A percentile compares a stretch with the other conserved stretches of the same genome.
phyloP scores from a whole-genome alignment of 2,113 vertebrate species.

The Edolisoma coerulescens region DNA sequence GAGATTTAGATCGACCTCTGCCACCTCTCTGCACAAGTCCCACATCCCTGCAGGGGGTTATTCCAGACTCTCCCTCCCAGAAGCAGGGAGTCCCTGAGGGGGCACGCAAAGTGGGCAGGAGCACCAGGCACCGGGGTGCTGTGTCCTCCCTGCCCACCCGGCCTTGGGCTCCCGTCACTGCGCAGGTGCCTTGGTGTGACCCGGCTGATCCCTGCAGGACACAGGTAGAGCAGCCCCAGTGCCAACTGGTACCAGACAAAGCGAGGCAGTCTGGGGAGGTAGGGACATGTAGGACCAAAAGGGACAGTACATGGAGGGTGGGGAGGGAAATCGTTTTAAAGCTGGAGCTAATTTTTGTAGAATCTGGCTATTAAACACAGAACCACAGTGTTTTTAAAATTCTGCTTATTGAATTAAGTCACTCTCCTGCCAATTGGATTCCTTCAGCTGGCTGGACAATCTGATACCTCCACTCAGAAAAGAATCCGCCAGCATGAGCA shows the following conservation, averaged over 20 bases:
- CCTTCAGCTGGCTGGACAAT: constrained; percentile 24
- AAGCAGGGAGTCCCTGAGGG: neutral
- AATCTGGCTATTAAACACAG: constrained; percentile 4
- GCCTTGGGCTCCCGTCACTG: neutral
- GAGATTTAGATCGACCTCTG: neutral
- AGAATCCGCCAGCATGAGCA: neutral
- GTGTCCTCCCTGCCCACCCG: neutral
- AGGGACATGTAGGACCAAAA: neutral
- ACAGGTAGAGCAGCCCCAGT: accelerated
- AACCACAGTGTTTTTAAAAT: neutral
- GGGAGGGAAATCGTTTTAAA: neutral
- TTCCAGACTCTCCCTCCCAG: neutral
- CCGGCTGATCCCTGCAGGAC: neutral
- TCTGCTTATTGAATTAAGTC: constrained; percentile 15
- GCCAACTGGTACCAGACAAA: accelerated
- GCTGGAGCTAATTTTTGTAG: constrained; percentile 2
- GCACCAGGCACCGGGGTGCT: accelerated
- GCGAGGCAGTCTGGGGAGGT: neutral
- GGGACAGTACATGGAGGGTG: neutral
- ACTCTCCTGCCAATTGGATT: constrained; percentile 5
- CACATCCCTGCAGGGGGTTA: neutral
- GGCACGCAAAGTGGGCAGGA: neutral
- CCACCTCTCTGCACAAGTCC: neutral
- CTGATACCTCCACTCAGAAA: neutral
- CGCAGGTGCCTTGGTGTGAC: neutral